A percentile compares a stretch with the other conserved stretches of the same genome.
Conservation (phyloP, 2,113 vertebrate genomes). For the Ammospiza caudacuta region DNA sequence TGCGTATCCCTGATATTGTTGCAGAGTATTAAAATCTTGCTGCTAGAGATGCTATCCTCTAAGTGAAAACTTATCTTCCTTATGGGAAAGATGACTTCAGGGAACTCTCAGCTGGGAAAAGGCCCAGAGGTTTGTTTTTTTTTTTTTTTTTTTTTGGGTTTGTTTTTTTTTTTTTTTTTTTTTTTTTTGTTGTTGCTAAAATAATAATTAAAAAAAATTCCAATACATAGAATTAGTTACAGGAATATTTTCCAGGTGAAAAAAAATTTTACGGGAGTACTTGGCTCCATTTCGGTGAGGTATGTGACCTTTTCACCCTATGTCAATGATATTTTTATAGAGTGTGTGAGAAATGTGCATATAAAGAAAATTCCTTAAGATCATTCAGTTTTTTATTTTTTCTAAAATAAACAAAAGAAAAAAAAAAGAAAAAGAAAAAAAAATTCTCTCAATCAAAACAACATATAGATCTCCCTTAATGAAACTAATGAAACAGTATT, state of each 20-base stretch:
- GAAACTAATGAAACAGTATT: neutral
- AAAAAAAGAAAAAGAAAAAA: neutral
- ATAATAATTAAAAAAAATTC: neutral
- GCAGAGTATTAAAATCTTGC: constrained; percentile 50
- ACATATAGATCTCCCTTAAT: neutral
- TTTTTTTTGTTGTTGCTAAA: neutral
- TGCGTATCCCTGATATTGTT: constrained; percentile 54
- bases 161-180: neutral
- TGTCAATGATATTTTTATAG: constrained; percentile 59
- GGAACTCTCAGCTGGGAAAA: constrained; percentile 10
- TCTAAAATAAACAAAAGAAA: neutral
- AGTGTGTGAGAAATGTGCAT: constrained; percentile 19
- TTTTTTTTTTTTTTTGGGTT: neutral
- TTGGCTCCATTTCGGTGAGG: constrained; percentile 44
- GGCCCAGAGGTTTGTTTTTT: neutral
- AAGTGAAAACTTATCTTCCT: constrained; percentile 62
- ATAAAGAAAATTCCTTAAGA: constrained; percentile 45
- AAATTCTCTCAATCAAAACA: neutral
- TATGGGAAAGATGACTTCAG: constrained; percentile 51
- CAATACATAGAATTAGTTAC: constrained; percentile 4
- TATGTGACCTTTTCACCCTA: constrained; percentile 43
- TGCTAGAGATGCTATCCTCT: constrained; percentile 56
- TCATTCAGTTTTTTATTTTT: neutral
- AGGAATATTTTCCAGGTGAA: constrained; percentile 47
- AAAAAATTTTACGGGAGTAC: constrained; percentile 4